A percentile compares a stretch with the other conserved stretches of the same genome.
These are phyloP conservation scores for Diorhabda elongata DNA, from an alignment of 1,140 invertebrate species.

Conservation along the genomic window DNA sequence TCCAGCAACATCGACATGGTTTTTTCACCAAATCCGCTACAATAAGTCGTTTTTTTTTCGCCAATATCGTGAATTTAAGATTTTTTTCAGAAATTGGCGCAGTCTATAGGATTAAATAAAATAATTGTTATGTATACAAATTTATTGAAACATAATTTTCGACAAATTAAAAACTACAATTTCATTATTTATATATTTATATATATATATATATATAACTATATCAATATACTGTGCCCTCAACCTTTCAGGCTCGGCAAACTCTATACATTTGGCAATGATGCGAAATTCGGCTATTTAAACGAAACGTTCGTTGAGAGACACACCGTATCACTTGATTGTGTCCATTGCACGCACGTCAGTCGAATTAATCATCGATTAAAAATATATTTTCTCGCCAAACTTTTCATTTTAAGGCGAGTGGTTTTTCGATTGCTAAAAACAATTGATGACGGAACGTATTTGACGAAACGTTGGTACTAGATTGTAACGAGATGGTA, in stretches of 20 bases:
- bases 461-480: too few species aligned
- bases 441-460: too few species aligned
- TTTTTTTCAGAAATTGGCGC: too few species aligned
- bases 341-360: slow-evolving; percentile 38
- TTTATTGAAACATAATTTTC: slow-evolving; percentile 44
- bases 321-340: slow-evolving; percentile 25
- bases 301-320: slow-evolving; percentile 31
- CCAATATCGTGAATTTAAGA: not conserved
- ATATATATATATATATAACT: too few species aligned
- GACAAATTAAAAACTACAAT: slow-evolving; percentile 37
- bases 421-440: too few species aligned
- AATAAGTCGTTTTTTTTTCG: too few species aligned
- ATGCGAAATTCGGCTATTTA: slow-evolving; percentile 26
- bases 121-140: slow-evolving; percentile 38
- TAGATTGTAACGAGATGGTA: too few species aligned
- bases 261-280: slow-evolving; percentile 42
- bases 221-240: slow-evolving; percentile 26
- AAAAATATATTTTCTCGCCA: slow-evolving; percentile 11
- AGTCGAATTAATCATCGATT: slow-evolving; percentile 23
- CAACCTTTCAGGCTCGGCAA: slow-evolving; percentile 23
- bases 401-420: too few species aligned
- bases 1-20: slow-evolving; percentile 14
- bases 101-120: not conserved
- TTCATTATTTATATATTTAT: slow-evolving; percentile 17
- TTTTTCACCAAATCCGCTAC: slow-evolving; percentile 12